A percentile compares a stretch with the other conserved stretches of the same genome.
Conservation (phyloP, 1,140 invertebrate species). For the Oreohelix idahoensis region DNA sequence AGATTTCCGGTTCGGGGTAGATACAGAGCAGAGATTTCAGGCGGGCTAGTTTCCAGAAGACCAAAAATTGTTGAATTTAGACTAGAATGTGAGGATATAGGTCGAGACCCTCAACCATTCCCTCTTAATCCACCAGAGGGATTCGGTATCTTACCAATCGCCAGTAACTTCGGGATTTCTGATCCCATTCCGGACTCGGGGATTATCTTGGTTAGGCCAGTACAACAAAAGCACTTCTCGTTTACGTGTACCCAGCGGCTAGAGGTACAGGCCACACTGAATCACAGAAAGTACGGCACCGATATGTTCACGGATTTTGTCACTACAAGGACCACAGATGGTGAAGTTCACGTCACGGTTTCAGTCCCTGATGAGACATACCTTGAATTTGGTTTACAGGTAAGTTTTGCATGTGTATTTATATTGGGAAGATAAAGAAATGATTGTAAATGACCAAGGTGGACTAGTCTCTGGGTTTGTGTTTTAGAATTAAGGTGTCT, state of each 20-base stretch:
- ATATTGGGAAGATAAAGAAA: too few relatives aligned
- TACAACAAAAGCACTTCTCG: slow-evolving; percentile 42
- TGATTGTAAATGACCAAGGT: too few relatives aligned
- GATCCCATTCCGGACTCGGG: slow-evolving; percentile 44
- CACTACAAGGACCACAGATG: neutral
- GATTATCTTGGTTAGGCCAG: slow-evolving; percentile 42
- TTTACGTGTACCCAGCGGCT: slow-evolving; percentile 43
- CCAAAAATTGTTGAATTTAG: slow-evolving; percentile 43
- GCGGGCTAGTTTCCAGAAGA: neutral
- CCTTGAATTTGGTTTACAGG: slow-evolving; percentile 33
- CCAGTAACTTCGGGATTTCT: slow-evolving; percentile 45
- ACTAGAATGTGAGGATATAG: slow-evolving; percentile 48
- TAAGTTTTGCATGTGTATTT: neutral
- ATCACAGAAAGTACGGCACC: slow-evolving; percentile 23
- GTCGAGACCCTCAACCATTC: slow-evolving; percentile 49
- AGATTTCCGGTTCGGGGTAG: slow-evolving; percentile 14
- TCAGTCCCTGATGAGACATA: slow-evolving; percentile 15
- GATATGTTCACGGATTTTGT: slow-evolving; percentile 8
- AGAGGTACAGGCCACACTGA: slow-evolving; percentile 42
- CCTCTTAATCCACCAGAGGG: slow-evolving; percentile 56
- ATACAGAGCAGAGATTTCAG: slow-evolving; percentile 25
- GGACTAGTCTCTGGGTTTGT: too few relatives aligned
- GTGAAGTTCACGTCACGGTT: neutral
- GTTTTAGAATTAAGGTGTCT: too few relatives aligned
- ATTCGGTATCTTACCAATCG: slow-evolving; percentile 49